Conservation (phyloP, 2,797 vertebrate species). For the Discoglossus pictus region DNA sequence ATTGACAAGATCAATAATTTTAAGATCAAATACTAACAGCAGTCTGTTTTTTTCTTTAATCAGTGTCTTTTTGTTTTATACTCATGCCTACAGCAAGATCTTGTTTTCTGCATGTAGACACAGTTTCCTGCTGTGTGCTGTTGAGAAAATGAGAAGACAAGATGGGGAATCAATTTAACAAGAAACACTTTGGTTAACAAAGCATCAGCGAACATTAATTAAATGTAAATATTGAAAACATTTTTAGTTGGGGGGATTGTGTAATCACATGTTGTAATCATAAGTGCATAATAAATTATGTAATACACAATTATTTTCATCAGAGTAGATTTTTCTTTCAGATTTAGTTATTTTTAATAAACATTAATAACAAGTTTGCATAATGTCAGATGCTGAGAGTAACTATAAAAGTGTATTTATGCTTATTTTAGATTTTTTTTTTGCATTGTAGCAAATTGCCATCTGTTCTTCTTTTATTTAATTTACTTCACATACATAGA, state of each 20-base stretch:
- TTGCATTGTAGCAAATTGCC: too few species aligned
- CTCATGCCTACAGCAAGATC: conserved; percentile 81
- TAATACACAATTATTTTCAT: conserved; percentile 42
- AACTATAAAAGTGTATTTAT: too few species aligned
- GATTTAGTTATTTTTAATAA: conserved; percentile 10
- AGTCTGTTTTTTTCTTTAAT: conserved; percentile 72
- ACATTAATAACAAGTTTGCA: conserved; percentile 1
- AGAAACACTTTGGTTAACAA: conserved; percentile 71
- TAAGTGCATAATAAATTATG: conserved; percentile 53
- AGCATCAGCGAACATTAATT: conserved; percentile 71
- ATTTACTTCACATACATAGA: too few species aligned
- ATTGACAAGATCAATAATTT: conserved; percentile 77
- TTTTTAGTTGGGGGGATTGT: conserved; percentile 35
- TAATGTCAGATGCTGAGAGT: too few species aligned
- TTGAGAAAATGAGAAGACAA: conserved; percentile 73
- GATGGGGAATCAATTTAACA: conserved; percentile 76
- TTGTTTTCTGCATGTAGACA: conserved; percentile 78
- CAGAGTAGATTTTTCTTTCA: not conserved
- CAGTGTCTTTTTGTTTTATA: conserved; percentile 75
- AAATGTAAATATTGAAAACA: conserved; percentile 69
- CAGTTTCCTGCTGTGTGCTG: conserved; percentile 81
- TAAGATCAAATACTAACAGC: conserved; percentile 77
- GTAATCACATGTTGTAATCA: conserved; percentile 50
- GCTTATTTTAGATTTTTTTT: too few species aligned
- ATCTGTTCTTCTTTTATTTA: too few species aligned